Conservation (phyloP, 2,888 invertebrate genomes). For the Macrostomum cliftonense region DNA sequence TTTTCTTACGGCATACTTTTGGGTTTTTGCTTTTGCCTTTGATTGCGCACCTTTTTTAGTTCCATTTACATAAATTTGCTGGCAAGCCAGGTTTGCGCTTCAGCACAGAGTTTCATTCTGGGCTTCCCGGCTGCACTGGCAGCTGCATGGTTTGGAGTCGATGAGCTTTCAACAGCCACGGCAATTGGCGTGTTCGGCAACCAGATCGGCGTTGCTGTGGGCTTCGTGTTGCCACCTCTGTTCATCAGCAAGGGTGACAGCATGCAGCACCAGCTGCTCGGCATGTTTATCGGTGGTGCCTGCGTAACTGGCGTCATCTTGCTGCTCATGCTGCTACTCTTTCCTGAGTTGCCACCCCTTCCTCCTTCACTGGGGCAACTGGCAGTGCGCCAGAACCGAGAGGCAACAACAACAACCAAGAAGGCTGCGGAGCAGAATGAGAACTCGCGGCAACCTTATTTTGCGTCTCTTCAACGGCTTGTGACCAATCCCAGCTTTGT, state of each 20-base stretch:
- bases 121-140: conserved; percentile 73
- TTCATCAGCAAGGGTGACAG: conserved; percentile 47
- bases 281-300: conserved; percentile 70
- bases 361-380: conserved; percentile 48
- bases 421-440: no score
- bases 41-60: no score
- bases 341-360: conserved; percentile 63
- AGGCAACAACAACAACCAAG: no score
- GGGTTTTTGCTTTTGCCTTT: no score
- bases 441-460: conserved; percentile 40
- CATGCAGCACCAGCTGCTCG: conserved; percentile 31
- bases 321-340: conserved; percentile 28
- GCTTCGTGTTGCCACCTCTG: conserved; percentile 56
- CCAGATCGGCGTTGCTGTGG: conserved; percentile 76
- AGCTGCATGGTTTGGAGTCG: conserved; percentile 89
- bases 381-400: no score
- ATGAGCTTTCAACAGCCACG: conserved; percentile 85
- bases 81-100: conserved; percentile 46
- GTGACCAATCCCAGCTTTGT: conserved; percentile 59
- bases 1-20: no score
- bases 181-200: conserved; percentile 95
- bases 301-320: conserved; percentile 57
- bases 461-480: conserved; percentile 45
- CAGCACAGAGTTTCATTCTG: conserved; percentile 72
- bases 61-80: no score